Conservation (phyloP, 2,113 vertebrate genomes). For the Colistium nudipinnis region DNA sequence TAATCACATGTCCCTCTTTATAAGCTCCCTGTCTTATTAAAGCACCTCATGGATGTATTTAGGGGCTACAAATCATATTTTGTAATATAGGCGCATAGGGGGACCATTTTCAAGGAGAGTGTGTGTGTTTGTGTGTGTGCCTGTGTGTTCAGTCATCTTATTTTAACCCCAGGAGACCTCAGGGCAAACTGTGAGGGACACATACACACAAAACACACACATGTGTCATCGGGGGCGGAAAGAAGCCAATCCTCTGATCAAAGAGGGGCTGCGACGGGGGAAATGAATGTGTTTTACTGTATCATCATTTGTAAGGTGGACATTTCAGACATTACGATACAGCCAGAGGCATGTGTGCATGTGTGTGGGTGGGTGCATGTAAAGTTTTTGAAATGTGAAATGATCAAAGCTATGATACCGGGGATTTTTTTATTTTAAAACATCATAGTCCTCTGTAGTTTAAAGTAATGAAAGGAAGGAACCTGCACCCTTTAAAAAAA, state of each 20-base stretch:
- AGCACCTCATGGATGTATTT: constrained; percentile 68
- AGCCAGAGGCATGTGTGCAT: constrained; percentile 18
- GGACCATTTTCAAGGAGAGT: constrained; percentile 34
- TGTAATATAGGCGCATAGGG: constrained; percentile 68
- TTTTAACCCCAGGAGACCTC: constrained; percentile 67
- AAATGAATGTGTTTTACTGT: constrained; percentile 53
- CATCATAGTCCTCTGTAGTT: constrained; percentile 3
- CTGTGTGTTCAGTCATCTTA: constrained; percentile 70
- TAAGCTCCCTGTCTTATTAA: constrained; percentile 78
- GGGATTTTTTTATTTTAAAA: constrained; percentile 34
- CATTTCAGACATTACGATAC: constrained; percentile 47
- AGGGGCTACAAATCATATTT: constrained; percentile 77
- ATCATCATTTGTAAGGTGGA: constrained; percentile 53
- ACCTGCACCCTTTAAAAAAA: not conserved
- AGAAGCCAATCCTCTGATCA: constrained; percentile 70
- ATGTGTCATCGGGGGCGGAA: constrained; percentile 58
- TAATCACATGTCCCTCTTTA: constrained; percentile 77
- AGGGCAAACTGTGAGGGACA: constrained; percentile 23
- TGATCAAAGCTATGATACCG: constrained; percentile 24
- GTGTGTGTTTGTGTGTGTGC: constrained; percentile 33
- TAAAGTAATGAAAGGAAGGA: not conserved
- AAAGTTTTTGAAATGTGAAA: constrained; percentile 5
- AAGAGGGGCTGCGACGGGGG: constrained; percentile 53
- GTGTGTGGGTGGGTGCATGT: constrained; percentile 2
- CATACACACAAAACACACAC: not conserved